phyloP scores from a whole-genome alignment of 1,140 invertebrate species.

The Dolichoris vasculosae region DNA sequence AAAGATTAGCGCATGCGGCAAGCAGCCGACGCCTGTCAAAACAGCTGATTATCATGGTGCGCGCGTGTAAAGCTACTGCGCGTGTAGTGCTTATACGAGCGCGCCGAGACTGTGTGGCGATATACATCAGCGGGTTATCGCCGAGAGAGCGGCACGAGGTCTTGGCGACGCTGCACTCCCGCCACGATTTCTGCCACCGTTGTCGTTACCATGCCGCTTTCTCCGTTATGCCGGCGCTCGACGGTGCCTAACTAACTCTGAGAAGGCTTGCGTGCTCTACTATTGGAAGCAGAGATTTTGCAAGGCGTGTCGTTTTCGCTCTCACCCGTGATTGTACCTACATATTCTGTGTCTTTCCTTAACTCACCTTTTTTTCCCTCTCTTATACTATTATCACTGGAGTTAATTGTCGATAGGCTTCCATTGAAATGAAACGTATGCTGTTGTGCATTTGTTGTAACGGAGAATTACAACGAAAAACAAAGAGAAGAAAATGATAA shows the following conservation, averaged over 20 bases:
- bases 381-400: too few species aligned
- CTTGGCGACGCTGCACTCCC: constrained; percentile 26
- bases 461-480: too few species aligned
- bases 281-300: constrained; percentile 47
- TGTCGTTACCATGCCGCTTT: constrained; percentile 36
- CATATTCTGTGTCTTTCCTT: not conserved
- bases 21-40: constrained; percentile 36
- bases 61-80: constrained; percentile 34
- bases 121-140: not conserved
- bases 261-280: constrained; percentile 24
- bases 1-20: not conserved
- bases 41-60: constrained; percentile 59
- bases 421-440: too few species aligned
- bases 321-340: not conserved
- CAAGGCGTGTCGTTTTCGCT: constrained; percentile 51
- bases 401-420: too few species aligned
- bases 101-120: constrained; percentile 5
- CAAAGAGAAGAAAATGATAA: too few species aligned
- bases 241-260: not conserved
- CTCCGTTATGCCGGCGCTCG: constrained; percentile 28
- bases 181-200: constrained; percentile 23
- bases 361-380: not conserved
- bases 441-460: too few species aligned
- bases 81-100: not conserved
- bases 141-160: not conserved